Evolutionary conservation across 2,113 vertebrate genomes (phyloP).

Genomic region (Malurus alboscapulatus): DNA sequence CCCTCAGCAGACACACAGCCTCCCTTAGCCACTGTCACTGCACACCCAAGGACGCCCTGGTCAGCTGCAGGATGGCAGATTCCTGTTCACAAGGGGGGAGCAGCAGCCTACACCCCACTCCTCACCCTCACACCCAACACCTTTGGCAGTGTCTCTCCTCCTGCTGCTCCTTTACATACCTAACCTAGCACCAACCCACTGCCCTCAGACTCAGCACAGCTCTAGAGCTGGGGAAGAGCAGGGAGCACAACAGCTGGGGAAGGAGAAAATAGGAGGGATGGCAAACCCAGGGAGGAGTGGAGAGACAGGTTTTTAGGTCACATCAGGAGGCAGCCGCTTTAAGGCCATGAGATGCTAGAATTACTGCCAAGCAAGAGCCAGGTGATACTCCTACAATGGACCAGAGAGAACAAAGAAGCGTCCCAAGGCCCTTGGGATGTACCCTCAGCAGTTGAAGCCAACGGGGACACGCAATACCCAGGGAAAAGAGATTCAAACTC

Average conservation of each 20-base stretch:
- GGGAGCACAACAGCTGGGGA: neutral
- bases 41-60: neutral
- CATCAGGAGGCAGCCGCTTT: neutral
- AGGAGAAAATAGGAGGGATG: neutral
- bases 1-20: neutral
- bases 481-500: neutral
- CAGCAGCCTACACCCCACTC: neutral
- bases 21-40: neutral
- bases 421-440: neutral
- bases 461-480: fast-evolving
- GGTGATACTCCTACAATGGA: neutral
- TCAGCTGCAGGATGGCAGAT: fast-evolving
- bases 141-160: neutral
- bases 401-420: neutral
- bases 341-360: neutral
- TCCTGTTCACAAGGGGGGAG: neutral
- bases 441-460: neutral
- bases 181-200: neutral
- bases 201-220: neutral
- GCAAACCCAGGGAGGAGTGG: neutral
- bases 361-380: neutral
- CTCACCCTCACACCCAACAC: neutral
- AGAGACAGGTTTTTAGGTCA: neutral
- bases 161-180: neutral
- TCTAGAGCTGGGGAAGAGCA: neutral